Percentiles rank a stretch among this genome's conserved stretches.
Conservation (phyloP, 2,888 invertebrate genomes). For the Hoplodrina blanda region DNA sequence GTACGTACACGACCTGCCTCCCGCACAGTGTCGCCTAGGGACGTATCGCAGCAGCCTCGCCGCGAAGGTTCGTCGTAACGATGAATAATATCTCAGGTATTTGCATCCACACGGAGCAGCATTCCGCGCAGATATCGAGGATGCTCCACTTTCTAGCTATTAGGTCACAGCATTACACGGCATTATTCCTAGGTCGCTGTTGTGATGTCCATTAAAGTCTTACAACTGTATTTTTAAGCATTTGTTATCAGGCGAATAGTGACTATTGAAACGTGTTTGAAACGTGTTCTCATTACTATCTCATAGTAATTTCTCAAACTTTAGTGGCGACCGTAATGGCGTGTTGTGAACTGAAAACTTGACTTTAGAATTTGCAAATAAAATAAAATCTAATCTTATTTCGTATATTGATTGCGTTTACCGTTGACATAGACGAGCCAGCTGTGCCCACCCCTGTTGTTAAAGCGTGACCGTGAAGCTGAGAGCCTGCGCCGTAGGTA, state of each 20-base stretch:
- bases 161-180: slow-evolving; percentile 48
- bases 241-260: background rate
- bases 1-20: too few relatives aligned
- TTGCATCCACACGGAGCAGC: slow-evolving; percentile 14
- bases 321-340: too few relatives aligned
- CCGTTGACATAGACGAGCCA: background rate
- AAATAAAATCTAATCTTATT: background rate
- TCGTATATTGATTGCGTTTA: background rate
- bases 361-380: too few relatives aligned
- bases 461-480: background rate
- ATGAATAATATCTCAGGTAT: slow-evolving; percentile 51
- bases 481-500: too few relatives aligned
- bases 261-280: background rate
- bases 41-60: slow-evolving; percentile 19
- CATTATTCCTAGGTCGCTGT: slow-evolving; percentile 37
- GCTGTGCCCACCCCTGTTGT: too few relatives aligned
- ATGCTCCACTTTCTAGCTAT: slow-evolving; percentile 22
- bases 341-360: too few relatives aligned
- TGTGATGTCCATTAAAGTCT: slow-evolving; percentile 5
- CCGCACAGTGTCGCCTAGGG: slow-evolving; percentile 15
- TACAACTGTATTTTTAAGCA: background rate
- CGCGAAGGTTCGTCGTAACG: slow-evolving; percentile 11
- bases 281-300: background rate
- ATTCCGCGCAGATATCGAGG: slow-evolving; percentile 18
- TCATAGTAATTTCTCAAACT: background rate